Conservation (phyloP, 2,888 invertebrate species). For the Salpingus planirostris region DNA sequence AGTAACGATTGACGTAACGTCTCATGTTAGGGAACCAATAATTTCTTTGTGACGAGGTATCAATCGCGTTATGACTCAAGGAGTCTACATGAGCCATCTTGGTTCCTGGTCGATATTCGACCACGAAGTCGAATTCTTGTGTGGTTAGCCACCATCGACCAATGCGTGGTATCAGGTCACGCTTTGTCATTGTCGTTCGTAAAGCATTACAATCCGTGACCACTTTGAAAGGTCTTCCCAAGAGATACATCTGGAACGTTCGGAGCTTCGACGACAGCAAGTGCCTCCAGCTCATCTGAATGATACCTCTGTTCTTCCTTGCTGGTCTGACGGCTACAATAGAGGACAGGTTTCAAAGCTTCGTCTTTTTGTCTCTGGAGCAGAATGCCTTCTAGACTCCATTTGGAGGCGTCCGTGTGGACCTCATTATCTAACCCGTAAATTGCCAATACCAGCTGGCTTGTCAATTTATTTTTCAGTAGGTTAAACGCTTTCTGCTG, state of each 20-base stretch:
- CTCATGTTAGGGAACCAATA: no score
- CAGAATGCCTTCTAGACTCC: constrained; percentile 5
- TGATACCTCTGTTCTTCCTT: constrained; percentile 8
- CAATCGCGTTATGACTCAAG: no score
- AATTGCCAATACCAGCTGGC: constrained; percentile 4
- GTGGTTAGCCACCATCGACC: no score
- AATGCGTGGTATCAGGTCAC: constrained; percentile 9
- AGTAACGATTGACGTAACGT: no score
- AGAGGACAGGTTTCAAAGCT: constrained; percentile 6
- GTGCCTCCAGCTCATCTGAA: constrained; percentile 7
- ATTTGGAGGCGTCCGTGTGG: constrained; percentile 8
- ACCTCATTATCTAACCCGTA: constrained; percentile 8
- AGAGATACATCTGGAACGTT: constrained; percentile 15
- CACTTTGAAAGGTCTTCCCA: constrained; percentile 12
- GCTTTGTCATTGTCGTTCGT: constrained; percentile 4
- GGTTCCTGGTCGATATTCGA: no score
- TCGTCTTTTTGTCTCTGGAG: constrained; percentile 6
- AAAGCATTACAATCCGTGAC: constrained; percentile 14
- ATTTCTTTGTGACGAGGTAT: no score
- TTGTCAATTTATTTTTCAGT: constrained; percentile 3
- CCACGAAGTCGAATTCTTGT: no score
- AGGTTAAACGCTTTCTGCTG: constrained; percentile 1
- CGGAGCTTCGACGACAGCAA: constrained; percentile 8
- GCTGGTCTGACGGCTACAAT: constrained; percentile 9
- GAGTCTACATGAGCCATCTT: no score